These are phyloP conservation scores for Sebastolobus alascanus DNA, from an alignment of 2,797 vertebrate species.

Conservation along the genomic window DNA sequence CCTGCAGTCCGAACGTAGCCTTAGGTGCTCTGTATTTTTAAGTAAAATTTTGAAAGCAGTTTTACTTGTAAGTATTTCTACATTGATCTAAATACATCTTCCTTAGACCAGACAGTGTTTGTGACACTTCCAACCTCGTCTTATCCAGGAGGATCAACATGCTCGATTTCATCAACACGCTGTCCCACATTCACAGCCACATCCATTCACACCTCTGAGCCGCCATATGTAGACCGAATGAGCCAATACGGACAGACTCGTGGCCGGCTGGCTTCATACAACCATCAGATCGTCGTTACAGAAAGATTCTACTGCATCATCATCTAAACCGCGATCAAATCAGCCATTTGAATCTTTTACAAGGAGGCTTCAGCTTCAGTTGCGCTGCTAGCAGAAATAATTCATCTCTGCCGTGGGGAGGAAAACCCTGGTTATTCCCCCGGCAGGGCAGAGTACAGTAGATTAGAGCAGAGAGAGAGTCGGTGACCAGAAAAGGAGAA, in stretches of 20 bases:
- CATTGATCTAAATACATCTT: background rate
- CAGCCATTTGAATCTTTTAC: background rate
- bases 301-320: background rate
- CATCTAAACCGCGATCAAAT: background rate
- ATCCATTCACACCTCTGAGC: slow-evolving; percentile 45
- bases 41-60: background rate
- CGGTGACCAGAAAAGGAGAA: slow-evolving; percentile 60
- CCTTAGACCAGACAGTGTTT: background rate
- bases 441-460: slow-evolving; percentile 37
- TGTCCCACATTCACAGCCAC: slow-evolving; percentile 25
- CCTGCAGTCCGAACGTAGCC: too few species aligned
- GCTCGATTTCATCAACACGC: slow-evolving; percentile 20
- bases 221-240: slow-evolving; percentile 24
- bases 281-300: slow-evolving; percentile 1
- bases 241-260: slow-evolving; percentile 28
- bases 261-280: slow-evolving; percentile 31
- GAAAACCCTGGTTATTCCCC: slow-evolving; percentile 60
- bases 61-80: background rate
- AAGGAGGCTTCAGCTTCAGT: background rate
- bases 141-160: slow-evolving; percentile 12
- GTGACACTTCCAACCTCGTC: background rate
- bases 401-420: slow-evolving; percentile 31
- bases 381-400: slow-evolving; percentile 29
- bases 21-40: background rate
- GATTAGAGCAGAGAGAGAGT: slow-evolving; percentile 50